These are phyloP conservation scores for Jordanella pulchra DNA, from an alignment of 2,797 vertebrate species.

Conservation along the genomic window DNA sequence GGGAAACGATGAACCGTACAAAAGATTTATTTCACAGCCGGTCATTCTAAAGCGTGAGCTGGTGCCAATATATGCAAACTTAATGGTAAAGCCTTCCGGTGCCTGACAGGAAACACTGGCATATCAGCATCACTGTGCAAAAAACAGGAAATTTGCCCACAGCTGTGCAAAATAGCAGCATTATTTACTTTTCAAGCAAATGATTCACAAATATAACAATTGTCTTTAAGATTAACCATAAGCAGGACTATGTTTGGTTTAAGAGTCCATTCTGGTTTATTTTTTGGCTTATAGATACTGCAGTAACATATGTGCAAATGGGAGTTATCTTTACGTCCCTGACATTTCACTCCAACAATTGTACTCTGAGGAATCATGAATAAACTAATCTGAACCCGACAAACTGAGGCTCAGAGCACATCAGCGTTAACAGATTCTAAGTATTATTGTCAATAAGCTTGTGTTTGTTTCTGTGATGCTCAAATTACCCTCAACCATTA, in stretches of 20 bases:
- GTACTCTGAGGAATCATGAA: constrained; percentile 36
- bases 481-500: constrained; percentile 27
- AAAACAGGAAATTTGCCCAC: constrained; percentile 67
- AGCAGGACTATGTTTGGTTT: constrained; percentile 41
- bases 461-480: constrained; percentile 38
- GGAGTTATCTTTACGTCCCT: constrained; percentile 12
- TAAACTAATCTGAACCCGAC: constrained; percentile 19
- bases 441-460: constrained; percentile 28
- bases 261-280: constrained; percentile 31
- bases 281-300: constrained; percentile 56
- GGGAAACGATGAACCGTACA: constrained; percentile 57
- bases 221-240: constrained; percentile 36
- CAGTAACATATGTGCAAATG: constrained; percentile 47
- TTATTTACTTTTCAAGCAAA: constrained; percentile 64
- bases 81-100: constrained; percentile 51
- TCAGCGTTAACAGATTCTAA: constrained; percentile 46
- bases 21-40: constrained; percentile 51
- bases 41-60: constrained; percentile 37
- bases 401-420: constrained; percentile 27
- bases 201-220: constrained; percentile 58
- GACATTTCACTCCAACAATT: constrained; percentile 32
- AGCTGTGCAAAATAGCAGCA: constrained; percentile 76
- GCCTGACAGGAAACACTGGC: constrained; percentile 43
- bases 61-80: constrained; percentile 39
- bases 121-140: constrained; percentile 64